phyloP scores from a whole-genome alignment of 2,888 invertebrate species.

The Busseola fusca region DNA sequence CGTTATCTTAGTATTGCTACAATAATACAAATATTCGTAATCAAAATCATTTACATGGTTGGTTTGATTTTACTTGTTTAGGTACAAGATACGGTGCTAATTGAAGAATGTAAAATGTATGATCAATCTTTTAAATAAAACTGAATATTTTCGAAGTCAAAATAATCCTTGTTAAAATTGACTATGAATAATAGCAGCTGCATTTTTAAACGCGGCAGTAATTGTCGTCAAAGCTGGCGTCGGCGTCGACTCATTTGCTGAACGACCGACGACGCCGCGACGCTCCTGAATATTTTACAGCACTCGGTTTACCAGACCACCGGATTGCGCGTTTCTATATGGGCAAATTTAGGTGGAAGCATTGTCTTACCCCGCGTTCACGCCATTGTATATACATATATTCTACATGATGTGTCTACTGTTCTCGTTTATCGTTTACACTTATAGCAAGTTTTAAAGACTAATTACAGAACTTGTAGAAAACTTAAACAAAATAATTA shows the following conservation, averaged over 20 bases:
- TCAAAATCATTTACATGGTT: neutral
- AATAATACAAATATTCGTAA: neutral
- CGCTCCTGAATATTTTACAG: conserved; percentile 56
- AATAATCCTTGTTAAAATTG: conserved; percentile 1
- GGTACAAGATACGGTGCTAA: neutral
- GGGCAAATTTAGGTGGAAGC: neutral
- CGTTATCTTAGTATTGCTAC: neutral
- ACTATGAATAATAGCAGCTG: conserved; percentile 23
- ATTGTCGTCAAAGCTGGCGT: conserved; percentile 27
- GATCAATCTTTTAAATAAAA: neutral
- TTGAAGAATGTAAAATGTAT: neutral
- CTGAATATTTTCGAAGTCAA: neutral
- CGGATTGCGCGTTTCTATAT: neutral
- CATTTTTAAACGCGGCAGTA: conserved; percentile 21
- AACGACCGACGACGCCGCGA: conserved; percentile 21
- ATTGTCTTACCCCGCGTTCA: neutral
- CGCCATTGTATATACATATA: neutral
- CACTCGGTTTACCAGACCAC: conserved; percentile 18
- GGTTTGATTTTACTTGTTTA: neutral
- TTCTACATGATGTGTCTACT: neutral
- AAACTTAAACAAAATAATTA: neutral
- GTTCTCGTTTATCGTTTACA: neutral
- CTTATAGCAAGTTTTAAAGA: neutral
- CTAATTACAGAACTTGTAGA: neutral
- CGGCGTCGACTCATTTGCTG: conserved; percentile 29